Conservation (phyloP, 2,888 invertebrate genomes). For the Sinohyriopsis cumingii region DNA sequence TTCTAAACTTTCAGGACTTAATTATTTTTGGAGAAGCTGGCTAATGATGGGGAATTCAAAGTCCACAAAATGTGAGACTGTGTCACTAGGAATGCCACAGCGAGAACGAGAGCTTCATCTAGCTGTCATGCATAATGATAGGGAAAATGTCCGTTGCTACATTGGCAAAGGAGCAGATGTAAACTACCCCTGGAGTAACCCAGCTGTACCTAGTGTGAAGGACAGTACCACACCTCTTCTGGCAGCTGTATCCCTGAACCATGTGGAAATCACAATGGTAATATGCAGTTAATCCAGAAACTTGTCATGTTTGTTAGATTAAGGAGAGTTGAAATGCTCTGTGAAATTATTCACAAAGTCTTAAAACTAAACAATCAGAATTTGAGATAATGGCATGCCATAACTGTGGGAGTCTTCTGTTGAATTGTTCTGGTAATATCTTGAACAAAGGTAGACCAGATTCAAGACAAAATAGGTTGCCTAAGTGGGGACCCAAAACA, state of each 20-base stretch:
- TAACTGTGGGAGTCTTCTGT: too few species aligned
- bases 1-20: too few species aligned
- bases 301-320: neutral
- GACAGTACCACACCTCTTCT: conserved; percentile 73
- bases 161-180: conserved; percentile 69
- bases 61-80: conserved; percentile 60
- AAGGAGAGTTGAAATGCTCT: neutral
- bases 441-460: too few species aligned
- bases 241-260: conserved; percentile 72
- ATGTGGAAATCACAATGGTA: conserved; percentile 71
- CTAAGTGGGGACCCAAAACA: too few species aligned
- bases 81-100: conserved; percentile 68
- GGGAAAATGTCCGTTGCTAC: conserved; percentile 61
- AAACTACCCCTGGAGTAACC: conserved; percentile 72
- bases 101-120: conserved; percentile 70
- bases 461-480: too few species aligned
- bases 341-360: neutral
- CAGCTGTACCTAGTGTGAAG: conserved; percentile 71
- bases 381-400: neutral
- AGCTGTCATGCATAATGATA: conserved; percentile 72
- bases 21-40: too few species aligned
- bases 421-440: too few species aligned
- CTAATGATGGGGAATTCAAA: conserved; percentile 66
- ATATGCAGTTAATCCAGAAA: conserved; percentile 2
- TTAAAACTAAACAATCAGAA: neutral